Evolutionary conservation across 2,888 invertebrate species (phyloP), one percentile per base, ranked within the genome.

Genomic region (Candidula unifasciata): DNA sequence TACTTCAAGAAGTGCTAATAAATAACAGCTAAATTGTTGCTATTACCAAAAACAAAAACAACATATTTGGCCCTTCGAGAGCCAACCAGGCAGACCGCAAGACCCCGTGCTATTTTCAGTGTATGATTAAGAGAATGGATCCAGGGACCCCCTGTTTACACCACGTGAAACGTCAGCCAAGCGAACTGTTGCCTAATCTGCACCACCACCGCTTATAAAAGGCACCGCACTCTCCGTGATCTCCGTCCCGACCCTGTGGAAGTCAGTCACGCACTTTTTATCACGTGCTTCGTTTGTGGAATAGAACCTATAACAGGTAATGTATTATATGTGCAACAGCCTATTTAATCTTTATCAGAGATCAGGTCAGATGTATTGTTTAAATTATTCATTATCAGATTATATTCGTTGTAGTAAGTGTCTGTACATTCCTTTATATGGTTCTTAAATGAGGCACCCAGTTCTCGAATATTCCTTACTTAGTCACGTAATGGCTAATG

Each of bases 131-230:
- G 83, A 80, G 83, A 78, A 83, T 60, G 79, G 78, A 74, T 79
- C 64, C 73, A 52, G 37, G 84, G 80, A 68, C 66, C 84, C n/a
- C 52, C 37, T 84, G 84, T 84, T 84, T 80, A 84, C 80, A 84
- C 80, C 84, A 84, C 84, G 80, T 84, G 84, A 84, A 76, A 78
- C 78, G 83, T 80, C 44, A 80, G 80, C 84, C 35, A 35, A 80
- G 44, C 73, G 76, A 76, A 52, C 54, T 73, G 71, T 79, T 68
- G 78, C 54, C 54, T 74, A 54, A 74, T 83, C 69, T 78, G 83
- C 69, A 35, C 64, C 71, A 78, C 78, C 83, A 80, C 57, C 13
- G 27, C 37, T 79, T 71, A 60, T 83, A 79, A 69, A 83, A 83
- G 77, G 69, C 57, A 78, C 44, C 24, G 79, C 74, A 2, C 54